A percentile compares a stretch with the other conserved stretches of the same genome.
Conservation (phyloP, 2,113 vertebrate species). For the Delphinapterus leucas region DNA sequence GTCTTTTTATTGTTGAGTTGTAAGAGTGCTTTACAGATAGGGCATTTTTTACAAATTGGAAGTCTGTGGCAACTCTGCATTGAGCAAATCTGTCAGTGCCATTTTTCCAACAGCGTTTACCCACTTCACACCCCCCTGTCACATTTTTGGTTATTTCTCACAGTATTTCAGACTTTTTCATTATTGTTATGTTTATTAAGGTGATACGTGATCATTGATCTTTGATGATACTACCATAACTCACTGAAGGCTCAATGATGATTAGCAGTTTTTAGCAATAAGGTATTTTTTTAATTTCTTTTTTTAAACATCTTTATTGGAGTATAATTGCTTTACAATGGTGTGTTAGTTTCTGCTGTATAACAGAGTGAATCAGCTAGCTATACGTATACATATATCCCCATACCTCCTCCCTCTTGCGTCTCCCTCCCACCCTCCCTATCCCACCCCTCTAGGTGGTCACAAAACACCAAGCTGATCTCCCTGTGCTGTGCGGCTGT, state of each 20-base stretch:
- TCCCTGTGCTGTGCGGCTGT: too few species aligned
- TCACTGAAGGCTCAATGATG: not conserved
- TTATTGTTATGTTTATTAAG: not conserved
- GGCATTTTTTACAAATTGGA: not conserved
- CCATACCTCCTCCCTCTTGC: too few species aligned
- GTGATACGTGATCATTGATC: not conserved
- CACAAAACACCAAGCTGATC: too few species aligned
- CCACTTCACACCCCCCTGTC: not conserved
- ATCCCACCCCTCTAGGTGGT: too few species aligned
- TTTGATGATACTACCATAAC: not conserved
- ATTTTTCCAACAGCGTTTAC: not conserved
- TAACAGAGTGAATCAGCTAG: too few species aligned
- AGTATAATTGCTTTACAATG: too few species aligned
- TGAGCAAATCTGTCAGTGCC: not conserved
- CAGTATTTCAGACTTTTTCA: not conserved
- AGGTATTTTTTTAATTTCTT: not conserved
- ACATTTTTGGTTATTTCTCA: not conserved
- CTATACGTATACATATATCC: too few species aligned
- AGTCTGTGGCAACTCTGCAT: not conserved
- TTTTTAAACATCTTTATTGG: too few species aligned
- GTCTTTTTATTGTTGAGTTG: conserved; percentile 2
- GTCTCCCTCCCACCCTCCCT: too few species aligned
- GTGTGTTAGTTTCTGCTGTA: too few species aligned
- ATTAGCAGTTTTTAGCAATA: not conserved
- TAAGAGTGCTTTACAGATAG: not conserved